Evolutionary conservation across 1,140 invertebrate genomes (phyloP).

Genomic region (Pachypeltis micranthus): DNA sequence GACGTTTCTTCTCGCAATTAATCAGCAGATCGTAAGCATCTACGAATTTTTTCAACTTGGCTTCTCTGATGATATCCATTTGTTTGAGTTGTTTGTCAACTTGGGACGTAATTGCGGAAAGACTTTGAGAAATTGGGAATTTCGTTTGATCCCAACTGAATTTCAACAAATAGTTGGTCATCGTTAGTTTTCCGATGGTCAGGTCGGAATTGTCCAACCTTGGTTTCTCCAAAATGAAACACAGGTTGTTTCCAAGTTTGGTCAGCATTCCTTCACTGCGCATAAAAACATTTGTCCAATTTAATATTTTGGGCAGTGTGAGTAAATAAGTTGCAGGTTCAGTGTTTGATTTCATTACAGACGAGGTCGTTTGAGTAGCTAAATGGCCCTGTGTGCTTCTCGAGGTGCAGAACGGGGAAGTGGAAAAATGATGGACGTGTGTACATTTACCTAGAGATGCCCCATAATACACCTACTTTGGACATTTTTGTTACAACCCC

Average conservation of each 20-base stretch:
- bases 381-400: too few relatives aligned
- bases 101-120: neutral
- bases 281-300: too few relatives aligned
- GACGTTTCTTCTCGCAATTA: neutral
- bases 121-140: neutral
- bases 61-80: neutral
- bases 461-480: too few relatives aligned
- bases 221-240: neutral
- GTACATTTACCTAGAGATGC: too few relatives aligned
- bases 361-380: too few relatives aligned
- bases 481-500: too few relatives aligned
- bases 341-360: too few relatives aligned
- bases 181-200: neutral
- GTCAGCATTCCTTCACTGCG: neutral
- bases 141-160: neutral
- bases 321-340: too few relatives aligned
- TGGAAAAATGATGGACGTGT: too few relatives aligned
- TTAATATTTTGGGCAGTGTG: too few relatives aligned
- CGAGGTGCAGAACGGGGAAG: too few relatives aligned
- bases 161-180: neutral
- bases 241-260: neutral
- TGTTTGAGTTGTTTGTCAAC: neutral
- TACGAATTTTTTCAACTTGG: neutral
- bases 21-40: neutral
- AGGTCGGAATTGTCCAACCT: neutral